Base-by-base conservation (phyloP, 2,888 invertebrate genomes). In the Mesorhabditis spiculigera region DNA sequence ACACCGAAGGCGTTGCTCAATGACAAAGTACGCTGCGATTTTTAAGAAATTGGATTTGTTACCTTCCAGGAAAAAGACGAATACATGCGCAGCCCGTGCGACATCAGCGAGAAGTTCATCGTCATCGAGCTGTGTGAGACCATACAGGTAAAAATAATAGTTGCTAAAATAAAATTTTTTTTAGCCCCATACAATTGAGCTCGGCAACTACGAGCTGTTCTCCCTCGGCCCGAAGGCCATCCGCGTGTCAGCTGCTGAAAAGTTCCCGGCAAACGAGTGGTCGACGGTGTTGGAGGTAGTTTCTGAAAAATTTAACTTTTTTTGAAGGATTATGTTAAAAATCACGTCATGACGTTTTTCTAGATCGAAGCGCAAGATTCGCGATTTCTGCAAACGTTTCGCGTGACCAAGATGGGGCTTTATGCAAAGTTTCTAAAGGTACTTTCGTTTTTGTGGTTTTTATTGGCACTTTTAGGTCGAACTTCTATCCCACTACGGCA, bases 111-210 rank as follows among this genome's bases (percentile, higher is more conserved):
- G 66, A 85, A 86, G 72, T 85, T 78, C 65, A 94, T 99, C 87
- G 91, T 96, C 44, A 92, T 98, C 4, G 97, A 99, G 88, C 90
- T 99, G 3, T 99, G 98, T 88, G 98, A 99, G 86, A 93, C 95
- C 4, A 92, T 99, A 74, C 95, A 95, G 88, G 81, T 79, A 65
- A 10, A 45, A n/a, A 10, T 50, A 13, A 2, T 10, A 50, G n/a
- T 1, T 13, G 1, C 72, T 43, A 2, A 1, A n/a, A 50, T 13
- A 50, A 50, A 50, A 8, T 4, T 64, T 8, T 62, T 72, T 79
- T 71, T 94, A 95, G 88, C 93, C 95, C 4, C 93, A 85, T 63
- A 79, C 81, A 44, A 91, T 98, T 74, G 95, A 97, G 83, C 88
- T 98, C 79, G 98, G 95, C 4, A 98, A 98, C 87, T 94, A 94